phyloP scores from a whole-genome alignment of 2,113 vertebrate species.

The Apteryx mantelli region DNA sequence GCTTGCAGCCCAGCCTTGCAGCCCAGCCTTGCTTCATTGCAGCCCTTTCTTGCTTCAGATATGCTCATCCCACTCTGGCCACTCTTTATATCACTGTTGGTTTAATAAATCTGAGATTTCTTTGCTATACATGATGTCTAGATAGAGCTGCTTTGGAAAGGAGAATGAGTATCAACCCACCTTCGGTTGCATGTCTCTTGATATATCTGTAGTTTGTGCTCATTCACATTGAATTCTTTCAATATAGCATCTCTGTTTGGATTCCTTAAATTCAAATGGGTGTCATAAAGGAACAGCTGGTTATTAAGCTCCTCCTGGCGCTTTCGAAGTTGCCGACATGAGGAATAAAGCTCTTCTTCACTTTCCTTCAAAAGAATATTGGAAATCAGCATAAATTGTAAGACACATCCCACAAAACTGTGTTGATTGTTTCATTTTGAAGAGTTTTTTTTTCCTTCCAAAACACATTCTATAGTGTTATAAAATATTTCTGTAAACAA shows the following conservation, averaged over 20 bases:
- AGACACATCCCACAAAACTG: background rate
- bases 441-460: background rate
- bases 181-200: constrained; percentile 83
- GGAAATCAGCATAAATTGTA: background rate
- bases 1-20: background rate
- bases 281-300: constrained; percentile 89
- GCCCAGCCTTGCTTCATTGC: background rate
- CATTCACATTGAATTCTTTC: constrained; percentile 82
- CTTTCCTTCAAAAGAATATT: constrained; percentile 76
- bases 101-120: background rate
- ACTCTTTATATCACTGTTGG: background rate
- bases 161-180: constrained; percentile 55
- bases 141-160: background rate
- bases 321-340: constrained; percentile 87
- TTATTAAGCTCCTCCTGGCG: constrained; percentile 83
- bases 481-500: background rate
- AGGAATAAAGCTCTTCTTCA: constrained; percentile 93
- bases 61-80: background rate
- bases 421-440: background rate
- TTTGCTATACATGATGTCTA: background rate
- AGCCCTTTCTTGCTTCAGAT: background rate
- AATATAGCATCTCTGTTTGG: constrained; percentile 78
- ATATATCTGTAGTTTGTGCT: constrained; percentile 80
- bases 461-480: background rate
- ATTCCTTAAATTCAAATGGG: constrained; percentile 80